These are phyloP conservation scores for Cydia amplana DNA, from an alignment of 1,140 invertebrate genomes.

Conservation along the genomic window DNA sequence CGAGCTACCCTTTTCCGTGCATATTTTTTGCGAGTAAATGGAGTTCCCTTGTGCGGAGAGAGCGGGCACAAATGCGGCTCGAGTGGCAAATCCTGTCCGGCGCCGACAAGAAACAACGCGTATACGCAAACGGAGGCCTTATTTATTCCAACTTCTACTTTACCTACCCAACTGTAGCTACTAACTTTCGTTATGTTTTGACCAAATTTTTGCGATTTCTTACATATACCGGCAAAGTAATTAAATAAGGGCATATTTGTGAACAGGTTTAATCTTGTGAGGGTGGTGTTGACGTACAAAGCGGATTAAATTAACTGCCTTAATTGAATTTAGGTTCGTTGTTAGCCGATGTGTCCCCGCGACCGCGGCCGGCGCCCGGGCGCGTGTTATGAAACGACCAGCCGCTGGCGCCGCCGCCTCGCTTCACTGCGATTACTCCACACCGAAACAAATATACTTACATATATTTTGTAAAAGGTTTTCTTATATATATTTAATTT, in stretches of 20 bases:
- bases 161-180: background rate
- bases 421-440: slow-evolving; percentile 10
- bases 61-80: slow-evolving; percentile 56
- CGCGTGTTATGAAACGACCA: slow-evolving; percentile 43
- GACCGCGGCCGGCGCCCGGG: slow-evolving; percentile 37
- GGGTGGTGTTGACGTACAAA: slow-evolving; percentile 62
- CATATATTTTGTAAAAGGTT: background rate
- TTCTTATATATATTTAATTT: slow-evolving; percentile 8
- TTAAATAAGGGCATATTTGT: slow-evolving; percentile 37
- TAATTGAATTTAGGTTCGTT: slow-evolving; percentile 78
- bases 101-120: slow-evolving; percentile 48
- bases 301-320: slow-evolving; percentile 77
- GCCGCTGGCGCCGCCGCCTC: background rate
- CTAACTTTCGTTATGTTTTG: background rate
- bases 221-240: background rate
- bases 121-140: slow-evolving; percentile 36
- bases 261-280: slow-evolving; percentile 60
- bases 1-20: slow-evolving; percentile 46
- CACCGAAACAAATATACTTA: background rate
- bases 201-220: background rate
- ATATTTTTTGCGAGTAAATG: slow-evolving; percentile 65
- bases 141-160: slow-evolving; percentile 47
- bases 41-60: slow-evolving; percentile 60
- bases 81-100: slow-evolving; percentile 64
- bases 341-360: slow-evolving; percentile 68